A percentile compares a stretch with the other conserved stretches of the same genome.
Evolutionary conservation across 2,113 vertebrate species (phyloP).

Genomic region (human (Homo sapiens)): GRCh38 chr4:104234501-104235000

Average conservation of each 20-base stretch:
- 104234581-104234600: neutral
- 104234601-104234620: neutral
- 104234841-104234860: neutral
- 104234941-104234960: slow-evolving; percentile 26
- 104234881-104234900: slow-evolving; percentile 55
- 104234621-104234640: neutral
- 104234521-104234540: too few relatives aligned
- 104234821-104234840: neutral
- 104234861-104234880: neutral
- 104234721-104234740: neutral
- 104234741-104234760: neutral
- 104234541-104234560: too few relatives aligned
- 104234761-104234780: neutral
- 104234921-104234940: slow-evolving; percentile 50
- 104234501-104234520: too few relatives aligned
- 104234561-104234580: neutral
- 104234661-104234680: neutral
- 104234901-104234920: slow-evolving; percentile 59
- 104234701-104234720: neutral
- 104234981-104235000: slow-evolving; percentile 44
- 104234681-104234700: neutral
- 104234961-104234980: slow-evolving; percentile 60
- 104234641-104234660: neutral
- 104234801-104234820: neutral
- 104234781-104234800: neutral